Base-by-base conservation (phyloP, 2,888 invertebrate genomes). In the Eristalis pertinax region DNA sequence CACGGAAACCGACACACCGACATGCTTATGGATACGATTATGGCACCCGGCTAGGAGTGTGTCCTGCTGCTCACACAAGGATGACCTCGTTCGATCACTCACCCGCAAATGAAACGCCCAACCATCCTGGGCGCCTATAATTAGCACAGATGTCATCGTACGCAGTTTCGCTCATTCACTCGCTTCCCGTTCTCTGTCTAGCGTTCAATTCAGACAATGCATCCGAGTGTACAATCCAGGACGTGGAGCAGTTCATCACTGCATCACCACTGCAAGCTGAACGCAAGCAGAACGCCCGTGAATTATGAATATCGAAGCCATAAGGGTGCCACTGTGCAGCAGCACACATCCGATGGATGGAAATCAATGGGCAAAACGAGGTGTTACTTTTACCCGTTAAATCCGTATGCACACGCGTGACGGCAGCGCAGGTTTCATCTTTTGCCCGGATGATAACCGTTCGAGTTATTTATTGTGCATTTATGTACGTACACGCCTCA, bases 391-490 rank as follows among this genome's bases (percentile, higher is more conserved):
- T 74, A 15, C 65, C 69, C 50, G 81, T 73, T 73, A 74, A 73
- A 77, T 74, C 56, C 77, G 62, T 65, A 73, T 70, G 58, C 68
- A 70, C 50, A 70, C 67, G 50, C 50, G 56, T 38, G 60, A 35
- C 72, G 64, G 15, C 32, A 19, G 19, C 38, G 63, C 35, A 4
- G 68, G n/a, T 58, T 64, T 72, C 56, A 75, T 75, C 78, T 69
- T 75, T 83, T 79, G 63, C 22, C 19, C 50, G 38, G 67, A 72
- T 76, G 43, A 65, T 76, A 76, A 74, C 86, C 70, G 72, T 63
- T 76, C 63, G 67, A 87, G 79, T 80, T 87, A 87, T 87, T 87
- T 87, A 87, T 87, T 67, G 79, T 80, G 64, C 73, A 60, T 32
- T 32, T 32, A 32, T 32, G 32, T 13, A 26, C 60, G 26, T 76